Evolutionary conservation across 2,113 vertebrate species (phyloP).

Genomic region (Uria aalge): DNA sequence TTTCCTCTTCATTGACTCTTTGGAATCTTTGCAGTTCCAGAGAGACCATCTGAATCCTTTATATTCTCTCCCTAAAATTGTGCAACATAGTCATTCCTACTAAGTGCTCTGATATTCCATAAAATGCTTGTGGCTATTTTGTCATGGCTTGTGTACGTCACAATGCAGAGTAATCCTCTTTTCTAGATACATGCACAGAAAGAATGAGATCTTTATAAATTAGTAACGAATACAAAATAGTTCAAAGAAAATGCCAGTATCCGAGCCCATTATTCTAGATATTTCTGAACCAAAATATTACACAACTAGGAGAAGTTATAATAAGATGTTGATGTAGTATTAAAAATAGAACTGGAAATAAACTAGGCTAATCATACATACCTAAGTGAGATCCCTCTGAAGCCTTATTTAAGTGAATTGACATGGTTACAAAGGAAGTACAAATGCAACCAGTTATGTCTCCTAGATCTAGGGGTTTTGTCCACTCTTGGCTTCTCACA

Average conservation of each 20-base stretch:
- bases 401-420: neutral
- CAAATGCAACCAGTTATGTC: neutral
- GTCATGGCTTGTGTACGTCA: neutral
- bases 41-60: neutral
- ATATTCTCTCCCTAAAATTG: neutral
- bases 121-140: neutral
- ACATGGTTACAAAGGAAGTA: neutral
- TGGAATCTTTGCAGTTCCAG: neutral
- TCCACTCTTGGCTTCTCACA: neutral
- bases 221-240: neutral
- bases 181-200: neutral
- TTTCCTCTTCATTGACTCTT: slow-evolving; percentile 9
- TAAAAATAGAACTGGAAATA: neutral
- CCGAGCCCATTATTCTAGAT: neutral
- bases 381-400: neutral
- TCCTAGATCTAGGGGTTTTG: neutral
- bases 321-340: neutral
- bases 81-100: neutral
- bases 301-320: neutral
- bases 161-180: slow-evolving; percentile 1
- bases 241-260: neutral
- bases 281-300: neutral
- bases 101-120: neutral
- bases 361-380: neutral
- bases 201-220: neutral